Evolutionary conservation across 2,888 invertebrate genomes (phyloP).

Genomic region (Phalangium opilio): DNA sequence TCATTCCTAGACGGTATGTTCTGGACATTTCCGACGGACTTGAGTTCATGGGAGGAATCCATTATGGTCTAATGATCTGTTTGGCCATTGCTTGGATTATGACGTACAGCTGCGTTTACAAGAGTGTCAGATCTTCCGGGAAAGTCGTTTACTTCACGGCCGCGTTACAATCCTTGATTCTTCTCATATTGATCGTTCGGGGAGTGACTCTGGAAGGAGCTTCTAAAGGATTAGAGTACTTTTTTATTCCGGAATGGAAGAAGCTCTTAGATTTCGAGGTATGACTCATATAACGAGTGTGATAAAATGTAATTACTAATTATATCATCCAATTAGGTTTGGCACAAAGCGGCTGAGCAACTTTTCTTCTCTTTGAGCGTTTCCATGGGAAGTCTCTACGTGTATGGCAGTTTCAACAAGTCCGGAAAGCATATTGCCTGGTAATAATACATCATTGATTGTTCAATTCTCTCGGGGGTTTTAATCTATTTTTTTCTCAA

Average conservation of each 20-base stretch:
- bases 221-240: slow-evolving; percentile 22
- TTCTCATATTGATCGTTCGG: slow-evolving; percentile 14
- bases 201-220: slow-evolving; percentile 24
- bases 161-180: slow-evolving; percentile 22
- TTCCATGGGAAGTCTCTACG: slow-evolving; percentile 59
- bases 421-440: slow-evolving; percentile 41
- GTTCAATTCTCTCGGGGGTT: slow-evolving; percentile 12
- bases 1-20: slow-evolving; percentile 1
- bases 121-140: slow-evolving; percentile 28
- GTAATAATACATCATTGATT: slow-evolving; percentile 4
- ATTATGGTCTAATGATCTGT: slow-evolving; percentile 25
- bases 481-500: too few species aligned
- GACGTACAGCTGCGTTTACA: slow-evolving; percentile 26
- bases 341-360: slow-evolving; percentile 70
- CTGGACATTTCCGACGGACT: not conserved
- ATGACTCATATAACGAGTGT: slow-evolving; percentile 3
- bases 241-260: slow-evolving; percentile 25
- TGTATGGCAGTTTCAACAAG: slow-evolving; percentile 46
- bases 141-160: slow-evolving; percentile 24
- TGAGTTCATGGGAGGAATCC: slow-evolving; percentile 23
- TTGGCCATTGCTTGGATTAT: slow-evolving; percentile 27
- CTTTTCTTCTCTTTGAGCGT: slow-evolving; percentile 68
- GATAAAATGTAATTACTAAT: not conserved
- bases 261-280: slow-evolving; percentile 21
- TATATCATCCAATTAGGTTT: slow-evolving; percentile 37